Conservation (phyloP, 2,113 vertebrate species). For the Semicossyphus pulcher region DNA sequence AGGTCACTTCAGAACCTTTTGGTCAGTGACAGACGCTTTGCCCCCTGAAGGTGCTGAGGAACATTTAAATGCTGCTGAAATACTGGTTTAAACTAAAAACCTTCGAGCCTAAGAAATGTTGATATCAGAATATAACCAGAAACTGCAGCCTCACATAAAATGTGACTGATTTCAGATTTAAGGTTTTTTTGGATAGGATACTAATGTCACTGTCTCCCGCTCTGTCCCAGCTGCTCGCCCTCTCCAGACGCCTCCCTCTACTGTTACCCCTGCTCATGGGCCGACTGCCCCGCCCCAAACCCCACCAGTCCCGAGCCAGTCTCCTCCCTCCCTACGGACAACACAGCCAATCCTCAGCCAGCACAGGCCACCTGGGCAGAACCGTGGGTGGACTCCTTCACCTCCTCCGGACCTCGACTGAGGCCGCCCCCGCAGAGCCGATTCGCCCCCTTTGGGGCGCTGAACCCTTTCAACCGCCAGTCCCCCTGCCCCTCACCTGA, state of each 20-base stretch:
- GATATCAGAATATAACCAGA: too few species aligned
- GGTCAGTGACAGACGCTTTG: too few species aligned
- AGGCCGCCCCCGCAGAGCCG: constrained; percentile 89
- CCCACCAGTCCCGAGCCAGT: constrained; percentile 72
- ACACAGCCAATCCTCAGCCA: constrained; percentile 79
- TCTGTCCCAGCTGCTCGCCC: constrained; percentile 83
- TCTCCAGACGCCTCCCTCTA: constrained; percentile 93
- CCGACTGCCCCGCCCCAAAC: constrained; percentile 90
- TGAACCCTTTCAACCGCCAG: constrained; percentile 90
- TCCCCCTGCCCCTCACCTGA: constrained; percentile 82
- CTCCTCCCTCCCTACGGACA: constrained; percentile 54
- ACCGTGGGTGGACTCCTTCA: constrained; percentile 85
- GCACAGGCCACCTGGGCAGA: constrained; percentile 87
- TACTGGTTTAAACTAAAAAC: too few species aligned
- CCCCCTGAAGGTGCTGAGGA: too few species aligned
- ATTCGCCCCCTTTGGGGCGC: constrained; percentile 92
- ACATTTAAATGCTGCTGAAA: too few species aligned
- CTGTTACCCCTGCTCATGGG: constrained; percentile 96
- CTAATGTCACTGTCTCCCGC: not conserved
- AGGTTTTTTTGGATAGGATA: too few species aligned
- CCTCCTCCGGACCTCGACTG: constrained; percentile 85
- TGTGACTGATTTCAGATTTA: not conserved
- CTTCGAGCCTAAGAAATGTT: too few species aligned
- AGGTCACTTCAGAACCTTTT: too few species aligned
- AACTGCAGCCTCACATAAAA: too few species aligned